phyloP scores from a whole-genome alignment of 2,797 vertebrate species.

The Neopelma chrysocephalum region DNA sequence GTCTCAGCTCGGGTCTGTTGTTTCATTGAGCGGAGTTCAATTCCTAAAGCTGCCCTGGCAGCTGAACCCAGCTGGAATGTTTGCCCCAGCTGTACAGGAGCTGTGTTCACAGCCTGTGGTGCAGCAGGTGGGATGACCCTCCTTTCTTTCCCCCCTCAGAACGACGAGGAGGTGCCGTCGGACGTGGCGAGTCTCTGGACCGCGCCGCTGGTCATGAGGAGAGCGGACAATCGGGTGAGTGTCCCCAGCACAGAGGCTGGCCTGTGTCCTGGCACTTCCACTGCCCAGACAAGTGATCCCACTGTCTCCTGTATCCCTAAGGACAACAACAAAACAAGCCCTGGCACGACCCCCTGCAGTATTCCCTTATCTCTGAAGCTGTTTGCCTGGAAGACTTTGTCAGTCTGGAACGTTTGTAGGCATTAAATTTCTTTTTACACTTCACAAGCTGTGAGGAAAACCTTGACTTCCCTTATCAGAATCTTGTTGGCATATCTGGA shows the following conservation, averaged over 20 bases:
- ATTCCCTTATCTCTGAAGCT: not conserved
- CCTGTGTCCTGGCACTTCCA: not conserved
- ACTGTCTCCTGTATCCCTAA: fast-evolving
- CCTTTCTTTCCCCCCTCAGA: slow-evolving; percentile 38
- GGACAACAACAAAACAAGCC: not conserved
- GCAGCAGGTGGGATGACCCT: not conserved
- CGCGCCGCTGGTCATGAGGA: slow-evolving; percentile 85
- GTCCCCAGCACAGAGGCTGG: not conserved
- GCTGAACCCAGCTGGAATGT: not conserved
- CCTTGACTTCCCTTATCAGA: not conserved
- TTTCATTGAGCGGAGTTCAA: not conserved
- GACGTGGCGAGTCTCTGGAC: slow-evolving; percentile 91
- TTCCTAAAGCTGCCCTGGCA: not conserved
- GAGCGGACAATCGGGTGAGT: slow-evolving; percentile 60
- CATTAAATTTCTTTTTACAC: not conserved
- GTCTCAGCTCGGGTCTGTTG: fast-evolving
- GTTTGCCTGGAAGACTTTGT: not conserved
- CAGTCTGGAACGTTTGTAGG: fast-evolving
- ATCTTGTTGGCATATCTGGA: not conserved
- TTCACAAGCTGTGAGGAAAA: not conserved
- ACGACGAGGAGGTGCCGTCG: slow-evolving; percentile 73
- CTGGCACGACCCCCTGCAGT: fast-evolving
- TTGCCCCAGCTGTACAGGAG: not conserved
- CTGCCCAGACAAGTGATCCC: fast-evolving
- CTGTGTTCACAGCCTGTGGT: fast-evolving